A percentile compares a stretch with the other conserved stretches of the same genome.
Conservation (phyloP, 1,140 invertebrate species). For the Nebria ingens region DNA sequence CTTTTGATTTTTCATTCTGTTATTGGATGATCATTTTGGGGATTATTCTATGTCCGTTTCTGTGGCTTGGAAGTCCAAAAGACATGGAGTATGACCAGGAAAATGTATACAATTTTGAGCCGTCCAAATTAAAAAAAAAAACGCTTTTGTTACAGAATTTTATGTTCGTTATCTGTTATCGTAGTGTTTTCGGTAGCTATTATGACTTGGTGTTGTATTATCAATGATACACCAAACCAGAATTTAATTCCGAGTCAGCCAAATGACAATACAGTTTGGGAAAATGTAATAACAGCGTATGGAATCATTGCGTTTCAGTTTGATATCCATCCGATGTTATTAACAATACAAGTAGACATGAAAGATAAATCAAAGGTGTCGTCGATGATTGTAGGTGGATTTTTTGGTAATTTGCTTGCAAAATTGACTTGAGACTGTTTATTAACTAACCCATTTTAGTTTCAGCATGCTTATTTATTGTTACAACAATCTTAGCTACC, state of each 20-base stretch:
- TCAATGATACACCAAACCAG: conserved; percentile 22
- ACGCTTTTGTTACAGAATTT: conserved; percentile 36
- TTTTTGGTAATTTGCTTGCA: conserved; percentile 39
- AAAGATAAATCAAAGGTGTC: conserved; percentile 50
- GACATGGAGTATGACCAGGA: conserved; percentile 82
- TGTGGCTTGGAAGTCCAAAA: conserved; percentile 75
- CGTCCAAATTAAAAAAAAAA: too few species aligned
- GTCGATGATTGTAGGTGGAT: conserved; percentile 50
- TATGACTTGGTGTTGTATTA: conserved; percentile 43
- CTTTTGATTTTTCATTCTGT: conserved; percentile 59
- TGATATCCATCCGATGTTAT: conserved; percentile 65
- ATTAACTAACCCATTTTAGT: conserved; percentile 33
- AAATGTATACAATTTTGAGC: too few species aligned
- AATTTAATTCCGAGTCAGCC: background rate
- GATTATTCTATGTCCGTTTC: conserved; percentile 56
- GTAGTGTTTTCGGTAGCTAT: conserved; percentile 44
- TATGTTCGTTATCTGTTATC: conserved; percentile 46
- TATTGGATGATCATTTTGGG: conserved; percentile 64
- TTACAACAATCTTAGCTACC: conserved; percentile 49
- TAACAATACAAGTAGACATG: conserved; percentile 74
- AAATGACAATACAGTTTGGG: conserved; percentile 23
- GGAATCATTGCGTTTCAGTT: conserved; percentile 62
- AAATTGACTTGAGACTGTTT: conserved; percentile 5
- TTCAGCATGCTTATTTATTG: conserved; percentile 48
- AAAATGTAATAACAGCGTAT: conserved; percentile 45